Evolutionary conservation across 2,888 invertebrate species (phyloP), one percentile per base, ranked within the genome.

Genomic region (Dolomedes plantarius): DNA sequence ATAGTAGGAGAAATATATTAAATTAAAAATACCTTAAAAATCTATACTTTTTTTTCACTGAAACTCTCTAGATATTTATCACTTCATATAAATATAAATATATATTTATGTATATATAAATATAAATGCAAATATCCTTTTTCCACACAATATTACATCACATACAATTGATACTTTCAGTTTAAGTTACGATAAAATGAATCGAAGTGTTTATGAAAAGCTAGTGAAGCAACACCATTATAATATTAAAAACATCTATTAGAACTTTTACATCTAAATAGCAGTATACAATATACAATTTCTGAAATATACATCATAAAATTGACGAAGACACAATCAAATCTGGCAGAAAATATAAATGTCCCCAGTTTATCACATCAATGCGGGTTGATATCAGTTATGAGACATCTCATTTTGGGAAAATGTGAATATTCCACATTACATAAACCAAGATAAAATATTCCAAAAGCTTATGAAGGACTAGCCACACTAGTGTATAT

Each of bases 61-160:
- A 23, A 56, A 23, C 6, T 56, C n/a, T 2, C n/a, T 56, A 56
- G 5, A 23, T 23, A 19, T 56, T 19, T 2, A 23, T 23, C 56
- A 19, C 19, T 56, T 6, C 11, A 56, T 23, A 56, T 56, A 56
- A 23, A 56, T 56, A 23, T 56, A 23, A 6, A n/a, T 56, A 23
- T 56, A 56, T 56, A 46, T 46, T 16, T 46, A 46, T n/a, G n/a
- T 46, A 11, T 56, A 23, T 56, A 56, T 23, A 56, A 56, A 56
- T 56, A 56, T 56, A 56, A 56, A 56, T 56, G 56, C 56, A 56
- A 56, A 56, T 36, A 9, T 36, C 36, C 36, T 7, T 36, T 9
- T 36, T 36, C 7, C 9, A 7, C 5, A 36, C 7, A 5, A 5
- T 7, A 9, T 9, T 5, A 7, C 5, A 9, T 36, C 9, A 5